These are phyloP conservation scores for Apeira syringaria DNA, from an alignment of 2,888 invertebrate genomes.

Conservation along the genomic window DNA sequence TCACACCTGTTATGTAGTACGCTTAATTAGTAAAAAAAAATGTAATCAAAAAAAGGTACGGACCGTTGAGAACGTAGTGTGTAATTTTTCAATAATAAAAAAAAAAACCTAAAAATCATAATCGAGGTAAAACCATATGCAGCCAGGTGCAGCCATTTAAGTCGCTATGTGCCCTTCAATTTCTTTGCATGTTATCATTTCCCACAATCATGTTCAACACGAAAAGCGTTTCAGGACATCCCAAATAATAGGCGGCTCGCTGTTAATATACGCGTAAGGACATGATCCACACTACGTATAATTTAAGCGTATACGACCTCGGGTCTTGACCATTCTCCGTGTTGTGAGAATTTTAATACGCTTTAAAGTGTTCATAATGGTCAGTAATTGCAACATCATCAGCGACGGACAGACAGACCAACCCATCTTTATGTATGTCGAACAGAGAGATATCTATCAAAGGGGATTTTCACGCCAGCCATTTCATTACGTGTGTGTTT, in stretches of 20 bases:
- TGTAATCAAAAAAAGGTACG: no score
- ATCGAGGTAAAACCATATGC: no score
- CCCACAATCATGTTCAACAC: slow-evolving; percentile 1
- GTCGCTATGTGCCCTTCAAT: not conserved
- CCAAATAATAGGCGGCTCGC: slow-evolving; percentile 14
- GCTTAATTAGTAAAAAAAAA: no score
- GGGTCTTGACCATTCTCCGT: slow-evolving; percentile 58
- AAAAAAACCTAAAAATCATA: no score
- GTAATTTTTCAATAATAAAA: no score
- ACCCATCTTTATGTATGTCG: slow-evolving; percentile 22
- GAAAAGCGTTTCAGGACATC: slow-evolving; percentile 10
- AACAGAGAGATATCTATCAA: slow-evolving; percentile 4
- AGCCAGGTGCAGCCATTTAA: not conserved
- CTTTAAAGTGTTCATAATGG: slow-evolving; percentile 63
- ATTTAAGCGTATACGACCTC: slow-evolving; percentile 63
- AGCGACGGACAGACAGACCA: slow-evolving; percentile 21
- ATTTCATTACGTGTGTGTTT: no score
- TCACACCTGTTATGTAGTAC: no score
- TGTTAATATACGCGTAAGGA: slow-evolving; percentile 41
- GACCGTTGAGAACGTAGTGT: no score
- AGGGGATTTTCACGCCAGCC: no score
- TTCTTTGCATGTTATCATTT: not conserved
- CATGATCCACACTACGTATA: slow-evolving; percentile 61
- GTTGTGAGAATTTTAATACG: slow-evolving; percentile 63
- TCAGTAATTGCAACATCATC: slow-evolving; percentile 50